A percentile compares a stretch with the other conserved stretches of the same genome.
These are phyloP conservation scores for Cromileptes altivelis DNA, from an alignment of 2,113 vertebrate species.

Conservation along the genomic window DNA sequence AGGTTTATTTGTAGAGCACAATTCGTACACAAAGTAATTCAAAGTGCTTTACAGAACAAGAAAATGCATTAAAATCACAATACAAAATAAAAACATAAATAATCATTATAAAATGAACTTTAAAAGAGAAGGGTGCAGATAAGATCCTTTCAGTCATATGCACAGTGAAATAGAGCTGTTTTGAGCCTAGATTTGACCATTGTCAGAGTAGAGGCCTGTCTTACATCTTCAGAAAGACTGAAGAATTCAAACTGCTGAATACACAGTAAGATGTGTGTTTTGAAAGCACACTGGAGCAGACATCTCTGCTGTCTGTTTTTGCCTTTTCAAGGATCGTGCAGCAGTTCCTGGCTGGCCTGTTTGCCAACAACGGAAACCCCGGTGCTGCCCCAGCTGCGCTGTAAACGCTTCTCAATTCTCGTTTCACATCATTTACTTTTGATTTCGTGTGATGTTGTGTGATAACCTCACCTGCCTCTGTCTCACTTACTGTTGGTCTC, in stretches of 20 bases:
- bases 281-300: slow-evolving; percentile 31
- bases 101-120: too few relatives aligned
- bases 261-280: neutral
- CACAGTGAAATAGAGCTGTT: too few relatives aligned
- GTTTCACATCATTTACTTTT: slow-evolving; percentile 43
- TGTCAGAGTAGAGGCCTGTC: too few relatives aligned
- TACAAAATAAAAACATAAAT: too few relatives aligned
- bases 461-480: neutral
- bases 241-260: neutral
- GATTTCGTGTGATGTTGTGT: slow-evolving; percentile 7
- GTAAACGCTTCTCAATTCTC: slow-evolving; percentile 76
- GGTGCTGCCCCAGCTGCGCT: slow-evolving; percentile 87
- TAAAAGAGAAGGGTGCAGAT: too few relatives aligned
- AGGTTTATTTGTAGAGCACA: too few relatives aligned
- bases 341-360: slow-evolving; percentile 92
- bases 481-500: neutral
- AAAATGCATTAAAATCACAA: too few relatives aligned
- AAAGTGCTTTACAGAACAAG: too few relatives aligned
- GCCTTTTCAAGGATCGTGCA: slow-evolving; percentile 88
- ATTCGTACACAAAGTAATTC: too few relatives aligned
- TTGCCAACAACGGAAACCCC: slow-evolving; percentile 87
- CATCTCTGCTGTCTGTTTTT: slow-evolving; percentile 27
- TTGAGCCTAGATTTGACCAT: too few relatives aligned
- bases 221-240: too few relatives aligned
- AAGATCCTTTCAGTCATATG: too few relatives aligned